Conservation (phyloP, 2,113 vertebrate species). For the Erythrocercus mccallii region DNA sequence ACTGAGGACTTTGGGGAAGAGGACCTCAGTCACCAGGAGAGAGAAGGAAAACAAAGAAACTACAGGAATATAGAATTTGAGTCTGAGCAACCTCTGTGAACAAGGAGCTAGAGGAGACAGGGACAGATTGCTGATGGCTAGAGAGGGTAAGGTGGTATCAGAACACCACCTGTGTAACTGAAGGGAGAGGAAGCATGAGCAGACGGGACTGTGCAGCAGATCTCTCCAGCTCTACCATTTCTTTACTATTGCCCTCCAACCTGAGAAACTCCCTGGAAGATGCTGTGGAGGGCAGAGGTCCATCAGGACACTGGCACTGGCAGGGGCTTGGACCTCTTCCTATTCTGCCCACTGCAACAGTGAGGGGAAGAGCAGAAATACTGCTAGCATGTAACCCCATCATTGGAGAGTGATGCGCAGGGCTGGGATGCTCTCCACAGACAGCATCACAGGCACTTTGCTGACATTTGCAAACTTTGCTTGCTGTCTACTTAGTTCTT, state of each 20-base stretch:
- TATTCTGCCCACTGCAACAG: background rate
- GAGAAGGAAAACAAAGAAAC: background rate
- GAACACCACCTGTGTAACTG: background rate
- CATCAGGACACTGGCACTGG: background rate
- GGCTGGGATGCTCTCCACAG: background rate
- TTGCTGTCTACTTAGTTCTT: background rate
- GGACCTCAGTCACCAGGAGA: background rate
- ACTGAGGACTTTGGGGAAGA: background rate
- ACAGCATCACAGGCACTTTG: background rate
- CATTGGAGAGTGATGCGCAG: background rate
- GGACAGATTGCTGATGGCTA: background rate
- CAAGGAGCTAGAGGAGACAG: background rate
- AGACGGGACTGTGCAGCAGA: background rate
- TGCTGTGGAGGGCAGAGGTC: background rate
- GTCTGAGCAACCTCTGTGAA: rapidly evolving
- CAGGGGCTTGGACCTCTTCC: background rate
- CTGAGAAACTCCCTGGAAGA: background rate
- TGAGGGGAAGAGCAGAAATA: background rate
- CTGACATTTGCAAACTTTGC: background rate
- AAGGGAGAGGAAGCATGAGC: background rate
- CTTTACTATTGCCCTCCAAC: background rate
- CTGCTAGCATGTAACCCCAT: background rate
- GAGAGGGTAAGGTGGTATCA: background rate
- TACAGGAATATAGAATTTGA: background rate
- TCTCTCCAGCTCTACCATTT: background rate